phyloP scores from a whole-genome alignment of 2,797 vertebrate genomes.

The Urocyon cinereoargenteus region DNA sequence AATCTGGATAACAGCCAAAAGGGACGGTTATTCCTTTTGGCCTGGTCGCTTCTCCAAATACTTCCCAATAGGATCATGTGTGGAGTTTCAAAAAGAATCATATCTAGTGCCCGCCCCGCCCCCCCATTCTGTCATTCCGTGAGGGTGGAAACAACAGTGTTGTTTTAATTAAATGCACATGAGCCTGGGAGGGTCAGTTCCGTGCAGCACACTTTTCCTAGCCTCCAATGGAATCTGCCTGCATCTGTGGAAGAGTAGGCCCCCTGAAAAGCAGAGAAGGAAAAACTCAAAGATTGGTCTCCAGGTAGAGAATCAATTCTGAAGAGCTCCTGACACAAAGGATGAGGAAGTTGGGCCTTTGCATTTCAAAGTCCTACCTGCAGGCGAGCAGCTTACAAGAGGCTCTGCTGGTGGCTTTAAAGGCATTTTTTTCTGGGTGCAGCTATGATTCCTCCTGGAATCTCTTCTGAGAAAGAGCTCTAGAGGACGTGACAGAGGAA shows the following conservation, averaged over 20 bases:
- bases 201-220: not conserved
- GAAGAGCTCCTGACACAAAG: no score
- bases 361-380: no score
- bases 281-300: not conserved
- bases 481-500: no score
- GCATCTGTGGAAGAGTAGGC: not conserved
- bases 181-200: not conserved
- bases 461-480: no score
- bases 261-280: not conserved
- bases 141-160: not conserved
- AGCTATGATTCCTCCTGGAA: no score
- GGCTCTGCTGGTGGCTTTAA: no score
- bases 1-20: not conserved
- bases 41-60: not conserved
- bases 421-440: no score
- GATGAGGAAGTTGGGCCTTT: no score
- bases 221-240: not conserved
- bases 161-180: not conserved
- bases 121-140: accelerated
- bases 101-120: no score
- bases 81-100: not conserved
- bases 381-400: no score
- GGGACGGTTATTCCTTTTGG: not conserved
- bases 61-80: not conserved
- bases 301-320: no score